Evolutionary conservation across 2,113 vertebrate species (phyloP), one percentile per base, ranked within the genome.

Genomic region (Chitala chitala): DNA sequence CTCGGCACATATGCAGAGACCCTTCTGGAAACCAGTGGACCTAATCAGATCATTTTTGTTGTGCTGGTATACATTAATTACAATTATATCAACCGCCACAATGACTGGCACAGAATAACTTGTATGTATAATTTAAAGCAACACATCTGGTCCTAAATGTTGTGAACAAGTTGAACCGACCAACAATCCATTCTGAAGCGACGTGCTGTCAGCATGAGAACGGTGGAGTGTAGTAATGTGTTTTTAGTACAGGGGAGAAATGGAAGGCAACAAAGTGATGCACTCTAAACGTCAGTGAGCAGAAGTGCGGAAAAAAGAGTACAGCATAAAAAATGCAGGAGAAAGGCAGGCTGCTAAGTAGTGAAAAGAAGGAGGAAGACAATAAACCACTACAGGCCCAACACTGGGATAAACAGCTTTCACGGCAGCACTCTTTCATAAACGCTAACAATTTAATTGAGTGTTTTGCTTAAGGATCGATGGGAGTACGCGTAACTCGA

Each of bases 281-380:
- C 71, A 75, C 64, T 73, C 40, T 26, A 59, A 77, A 59, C 65
- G 59, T 51, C 50, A 38, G 70, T 26, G 20, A 31, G 72, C 17
- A 63, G 72, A 72, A 68, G 72, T 24, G 61, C 44, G 59, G 51
- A 46, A 76, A 76, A 63, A 72, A 72, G 73, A 75, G 80, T 85
- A 82, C 86, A 84, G 80, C 81, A 88, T 86, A 83, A 87, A 85
- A 86, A 85, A 88, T 87, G 83, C 82, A 87, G 24, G 24, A 76
- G 80, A 78, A 8, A 36, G 24, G 73, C 74, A 64, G 80, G 78
- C 46, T 79, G 66, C 42, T 42, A 15, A 3, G 1, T 44, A n/a
- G 66, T 15, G 22, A 76, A 76, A 78, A 81, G 77, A 83, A 74
- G 78, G 74, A 56, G 73, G 77, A 31, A 53, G 38, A 56, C 31